Base-by-base conservation (phyloP, 1,140 invertebrate genomes). In the Acromyrmex heyeri region DNA sequence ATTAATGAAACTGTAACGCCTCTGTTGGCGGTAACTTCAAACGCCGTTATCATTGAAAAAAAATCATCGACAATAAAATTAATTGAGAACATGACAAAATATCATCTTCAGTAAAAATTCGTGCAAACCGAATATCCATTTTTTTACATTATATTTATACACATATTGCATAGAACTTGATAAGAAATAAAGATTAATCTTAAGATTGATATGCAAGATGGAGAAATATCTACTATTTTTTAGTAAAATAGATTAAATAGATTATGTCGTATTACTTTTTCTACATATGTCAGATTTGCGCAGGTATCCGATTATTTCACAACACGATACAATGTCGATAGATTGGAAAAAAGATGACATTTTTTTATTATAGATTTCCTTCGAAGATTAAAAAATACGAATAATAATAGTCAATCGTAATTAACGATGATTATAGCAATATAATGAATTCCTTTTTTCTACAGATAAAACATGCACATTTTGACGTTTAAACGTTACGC, bases 11-110 rank as follows among this genome's bases (percentile, higher is more conserved):
- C 16, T 14, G 10, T 44, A 44, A 72, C 16, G 55, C 38, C 12
- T 48, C 24, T 21, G 30, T 14, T 48, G 79, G 79, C 69, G 79
- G 55, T 38, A 83, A 8, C 55, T 75, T 75, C 6, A 14, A 75
- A 75, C 7, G 18, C 6, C 27, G 34, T 38, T 38, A 16, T 67
- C 21, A n/a, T 38, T 16, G 18, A 73, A 69, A 57, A 30, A 16
- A 44, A 78, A 12, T 79, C 55, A 57, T 69, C 14, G 48, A 8
- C 1, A 24, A 38, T 67, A 18, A 67, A 34, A 34, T 34, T 65
- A 16, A 30, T 61, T n/a, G 7, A 75, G 14, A 10, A n/a, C 10
- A n/a, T n/a, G 7, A 48, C 21, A 4, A 73, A 53, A n/a, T 1
- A n/a, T 73, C n/a, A 14, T 24, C 3, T 34, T 12, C n/a, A 30